These are phyloP conservation scores for Galleria mellonella DNA, from an alignment of 1,140 invertebrate genomes.

Conservation along the genomic window DNA sequence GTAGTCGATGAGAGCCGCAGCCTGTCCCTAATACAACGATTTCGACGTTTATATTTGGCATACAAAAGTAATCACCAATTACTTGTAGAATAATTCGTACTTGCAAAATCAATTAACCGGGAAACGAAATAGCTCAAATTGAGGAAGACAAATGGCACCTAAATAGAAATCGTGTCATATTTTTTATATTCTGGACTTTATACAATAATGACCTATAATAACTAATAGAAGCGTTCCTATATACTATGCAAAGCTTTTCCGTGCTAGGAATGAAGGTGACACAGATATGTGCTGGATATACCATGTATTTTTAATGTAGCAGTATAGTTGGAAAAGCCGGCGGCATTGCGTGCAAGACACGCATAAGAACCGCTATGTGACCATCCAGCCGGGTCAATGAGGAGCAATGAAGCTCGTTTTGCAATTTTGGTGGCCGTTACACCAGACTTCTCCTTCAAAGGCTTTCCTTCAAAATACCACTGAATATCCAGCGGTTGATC, in stretches of 20 bases:
- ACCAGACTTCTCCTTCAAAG: constrained; percentile 76
- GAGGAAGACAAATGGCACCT: not conserved
- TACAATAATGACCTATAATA: not conserved
- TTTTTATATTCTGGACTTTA: no score
- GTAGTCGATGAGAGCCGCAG: constrained; percentile 69
- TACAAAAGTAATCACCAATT: not conserved
- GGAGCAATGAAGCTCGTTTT: constrained; percentile 81
- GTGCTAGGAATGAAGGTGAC: constrained; percentile 58
- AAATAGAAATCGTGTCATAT: not conserved
- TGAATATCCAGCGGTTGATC: constrained; percentile 89
- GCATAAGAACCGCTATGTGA: constrained; percentile 90
- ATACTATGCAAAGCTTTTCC: constrained; percentile 63
- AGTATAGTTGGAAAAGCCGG: constrained; percentile 89
- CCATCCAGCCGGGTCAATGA: constrained; percentile 85
- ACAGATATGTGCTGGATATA: constrained; percentile 46
- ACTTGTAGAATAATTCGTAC: not conserved
- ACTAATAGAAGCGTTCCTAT: constrained; percentile 40
- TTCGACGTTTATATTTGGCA: not conserved
- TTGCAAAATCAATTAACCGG: not conserved
- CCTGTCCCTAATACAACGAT: constrained; percentile 57
- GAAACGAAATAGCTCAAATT: not conserved
- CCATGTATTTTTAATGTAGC: constrained; percentile 79
- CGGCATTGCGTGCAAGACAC: constrained; percentile 91
- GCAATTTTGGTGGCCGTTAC: constrained; percentile 78
- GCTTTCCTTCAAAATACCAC: constrained; percentile 82